Evolutionary conservation across 2,888 invertebrate genomes (phyloP).

Genomic region (Heliconius hortense): DNA sequence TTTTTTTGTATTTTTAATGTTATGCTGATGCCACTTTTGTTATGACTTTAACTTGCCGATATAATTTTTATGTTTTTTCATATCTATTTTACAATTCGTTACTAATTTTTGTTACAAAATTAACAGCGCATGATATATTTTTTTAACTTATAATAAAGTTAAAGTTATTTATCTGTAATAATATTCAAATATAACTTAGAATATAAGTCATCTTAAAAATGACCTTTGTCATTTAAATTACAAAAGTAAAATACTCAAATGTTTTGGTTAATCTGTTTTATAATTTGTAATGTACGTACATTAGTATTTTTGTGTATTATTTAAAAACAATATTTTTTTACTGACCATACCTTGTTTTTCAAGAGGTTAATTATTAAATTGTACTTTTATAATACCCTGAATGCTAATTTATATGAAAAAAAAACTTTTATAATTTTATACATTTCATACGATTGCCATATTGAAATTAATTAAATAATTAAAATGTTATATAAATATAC

Average conservation of each 20-base stretch:
- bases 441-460: constrained; percentile 58
- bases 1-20: not conserved
- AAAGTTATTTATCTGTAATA: not conserved
- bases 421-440: constrained; percentile 48
- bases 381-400: not conserved
- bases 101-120: not conserved
- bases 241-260: not conserved
- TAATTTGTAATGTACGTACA: not conserved
- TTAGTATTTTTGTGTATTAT: not conserved
- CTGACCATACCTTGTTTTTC: not conserved
- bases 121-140: not conserved
- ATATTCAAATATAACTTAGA: not conserved
- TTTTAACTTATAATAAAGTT: not conserved
- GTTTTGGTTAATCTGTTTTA: not conserved
- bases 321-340: not conserved
- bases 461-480: constrained; percentile 42
- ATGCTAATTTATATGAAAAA: not conserved
- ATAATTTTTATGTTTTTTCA: not conserved
- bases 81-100: not conserved
- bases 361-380: not conserved
- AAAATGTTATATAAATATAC: constrained; percentile 36
- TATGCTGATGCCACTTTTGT: not conserved
- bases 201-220: not conserved
- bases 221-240: not conserved
- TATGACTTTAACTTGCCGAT: not conserved